Conservation (phyloP, 2,113 vertebrate genomes). For the Coregonus clupeaformis region DNA sequence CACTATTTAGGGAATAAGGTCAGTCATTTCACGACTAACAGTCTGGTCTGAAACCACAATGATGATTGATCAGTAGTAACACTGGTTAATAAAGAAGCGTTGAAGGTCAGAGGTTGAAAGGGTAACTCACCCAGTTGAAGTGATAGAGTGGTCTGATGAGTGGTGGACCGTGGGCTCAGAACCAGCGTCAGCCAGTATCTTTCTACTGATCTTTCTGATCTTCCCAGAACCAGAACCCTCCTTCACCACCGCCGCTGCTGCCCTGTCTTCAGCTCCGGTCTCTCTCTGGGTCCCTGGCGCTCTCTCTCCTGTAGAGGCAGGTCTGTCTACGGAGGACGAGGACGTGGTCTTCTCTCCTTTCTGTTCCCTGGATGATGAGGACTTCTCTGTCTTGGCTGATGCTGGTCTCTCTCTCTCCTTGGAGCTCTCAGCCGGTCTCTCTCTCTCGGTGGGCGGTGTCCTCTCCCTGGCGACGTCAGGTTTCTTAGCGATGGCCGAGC, state of each 20-base stretch:
- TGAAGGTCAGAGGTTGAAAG: too few relatives aligned
- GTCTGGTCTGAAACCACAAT: too few relatives aligned
- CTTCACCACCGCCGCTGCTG: not conserved
- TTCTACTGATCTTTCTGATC: not conserved
- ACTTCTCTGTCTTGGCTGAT: not conserved
- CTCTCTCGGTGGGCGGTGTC: conserved; percentile 42
- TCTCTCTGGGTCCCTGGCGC: conserved; percentile 60
- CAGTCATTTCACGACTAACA: too few relatives aligned
- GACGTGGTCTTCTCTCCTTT: not conserved
- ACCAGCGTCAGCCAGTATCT: not conserved
- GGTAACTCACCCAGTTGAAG: not conserved
- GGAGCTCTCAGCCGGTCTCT: not conserved
- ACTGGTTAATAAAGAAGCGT: too few relatives aligned
- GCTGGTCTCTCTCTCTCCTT: not conserved
- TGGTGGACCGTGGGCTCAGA: not conserved
- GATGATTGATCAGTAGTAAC: too few relatives aligned
- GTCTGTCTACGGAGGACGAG: not conserved
- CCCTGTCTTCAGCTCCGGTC: not conserved
- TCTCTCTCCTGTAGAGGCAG: conserved; percentile 55
- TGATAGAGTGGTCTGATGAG: not conserved
- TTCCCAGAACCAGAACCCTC: not conserved
- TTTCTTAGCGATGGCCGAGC: conserved; percentile 45
- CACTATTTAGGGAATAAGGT: too few relatives aligned
- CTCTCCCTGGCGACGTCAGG: conserved; percentile 42
- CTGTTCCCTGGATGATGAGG: not conserved